phyloP scores from a whole-genome alignment of 2,113 vertebrate genomes.

The Leiothrix lutea region DNA sequence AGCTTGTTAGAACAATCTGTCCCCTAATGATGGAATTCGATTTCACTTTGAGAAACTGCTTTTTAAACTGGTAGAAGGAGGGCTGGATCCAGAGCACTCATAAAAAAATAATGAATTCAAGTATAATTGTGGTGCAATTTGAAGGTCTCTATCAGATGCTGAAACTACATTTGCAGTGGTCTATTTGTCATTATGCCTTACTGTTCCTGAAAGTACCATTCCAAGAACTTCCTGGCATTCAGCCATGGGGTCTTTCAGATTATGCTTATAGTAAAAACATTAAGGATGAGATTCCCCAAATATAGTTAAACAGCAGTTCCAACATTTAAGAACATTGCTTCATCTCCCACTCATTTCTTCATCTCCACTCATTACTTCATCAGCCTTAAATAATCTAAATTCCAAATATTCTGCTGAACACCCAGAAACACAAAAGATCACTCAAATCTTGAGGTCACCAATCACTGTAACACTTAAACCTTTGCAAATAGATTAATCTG shows the following conservation, averaged over 20 bases:
- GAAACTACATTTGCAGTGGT: not conserved
- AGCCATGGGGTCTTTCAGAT: not conserved
- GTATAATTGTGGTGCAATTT: not conserved
- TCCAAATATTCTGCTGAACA: not conserved
- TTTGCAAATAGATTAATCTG: not conserved
- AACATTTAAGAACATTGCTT: not conserved
- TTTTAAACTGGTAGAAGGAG: constrained; percentile 52
- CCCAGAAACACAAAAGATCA: not conserved
- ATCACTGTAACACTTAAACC: not conserved
- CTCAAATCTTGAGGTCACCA: not conserved
- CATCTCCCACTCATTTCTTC: not conserved
- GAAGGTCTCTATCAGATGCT: not conserved
- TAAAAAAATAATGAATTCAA: constrained; percentile 3
- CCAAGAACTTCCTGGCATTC: not conserved
- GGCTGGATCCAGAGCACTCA: constrained; percentile 23
- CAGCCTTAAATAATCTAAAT: not conserved
- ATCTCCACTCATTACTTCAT: not conserved
- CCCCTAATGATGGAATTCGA: constrained; percentile 73
- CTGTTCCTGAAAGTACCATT: not conserved
- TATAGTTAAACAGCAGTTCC: not conserved
- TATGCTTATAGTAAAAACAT: not conserved
- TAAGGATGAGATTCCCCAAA: not conserved
- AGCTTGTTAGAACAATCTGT: constrained; percentile 76
- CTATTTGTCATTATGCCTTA: not conserved
- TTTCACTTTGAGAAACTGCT: constrained; percentile 51